Base-by-base conservation (phyloP, 2,113 vertebrate species). In the Echinops telfairi region DNA sequence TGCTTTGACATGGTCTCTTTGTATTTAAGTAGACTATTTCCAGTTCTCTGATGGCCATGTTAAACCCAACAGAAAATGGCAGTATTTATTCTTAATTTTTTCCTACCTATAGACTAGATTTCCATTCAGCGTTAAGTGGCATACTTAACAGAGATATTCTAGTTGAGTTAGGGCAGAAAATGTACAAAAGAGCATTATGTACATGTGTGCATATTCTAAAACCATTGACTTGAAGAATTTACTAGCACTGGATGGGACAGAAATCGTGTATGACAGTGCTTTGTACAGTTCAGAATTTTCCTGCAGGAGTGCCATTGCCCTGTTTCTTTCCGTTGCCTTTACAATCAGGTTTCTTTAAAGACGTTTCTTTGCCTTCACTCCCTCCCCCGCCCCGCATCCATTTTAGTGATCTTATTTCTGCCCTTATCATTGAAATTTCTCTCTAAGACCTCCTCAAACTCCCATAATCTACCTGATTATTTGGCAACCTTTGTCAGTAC, bases 1-100 rank as follows among this genome's bases (percentile, higher is more conserved):
- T 20, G 36, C 43, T 40, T 36, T 1, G 53, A 79, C 31, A 22
- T 19, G 1, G 10, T 29, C 19, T 43, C 29, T 31, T 6, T 33
- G 22, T 2, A 0, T 0, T 8, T 15, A 23, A 7, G 20, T 19
- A 25, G 9, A 83, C 1, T 20, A 9, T 25, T 15, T 19, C n/a
- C 43, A 19, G 22, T 33, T 22, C 57, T 75, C n/a, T 36, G 3
- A 3, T 10, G 2, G 2, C 25, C 1, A 1, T 20, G 17, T 2
- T 9, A 19, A 85, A 12, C 25, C 73, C 1, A 58, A 33, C 29
- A 31, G 6, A n/a, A n/a, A 47, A 68, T 10, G 38, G 66, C 43
- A 68, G 8, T 11, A 23, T 47, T 84, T 0, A 1, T 23, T 47
- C 19, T n/a, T 68, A 38, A 68, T 33, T 66, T 36, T 36, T 60